Base-by-base conservation (phyloP, 2,113 vertebrate genomes). In the Archilochus colubris region DNA sequence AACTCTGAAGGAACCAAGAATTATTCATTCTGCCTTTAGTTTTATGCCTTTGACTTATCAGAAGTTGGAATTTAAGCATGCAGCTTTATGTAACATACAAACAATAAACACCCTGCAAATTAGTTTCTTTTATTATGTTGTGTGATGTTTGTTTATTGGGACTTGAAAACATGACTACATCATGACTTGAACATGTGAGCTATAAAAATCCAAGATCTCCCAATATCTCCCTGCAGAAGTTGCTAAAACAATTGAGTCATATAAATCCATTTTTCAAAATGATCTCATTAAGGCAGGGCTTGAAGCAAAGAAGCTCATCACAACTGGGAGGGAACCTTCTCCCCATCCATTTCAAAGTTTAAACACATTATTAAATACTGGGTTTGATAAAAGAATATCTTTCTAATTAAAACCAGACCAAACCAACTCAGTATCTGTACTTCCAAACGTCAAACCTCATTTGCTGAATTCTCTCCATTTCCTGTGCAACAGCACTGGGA, bases 241-340 rank as follows among this genome's bases (percentile, higher is more conserved):
- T 18, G 59, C 76, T 40, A 28, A 68, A 76, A n/a, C 54, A 63
- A 46, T 12, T 7, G 24, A 82, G 36, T 57, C 62, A 31, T 23
- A 24, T 58, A 79, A 93, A 94, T 88, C 57, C 55, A 7, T 33
- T 82, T 40, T 6, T 1, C 27, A 14, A 43, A 51, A 55, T 69
- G 94, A 93, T 63, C 88, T 94, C 96, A 92, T 12, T 25, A 57
- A 62, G 72, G 79, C 64, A 83, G 82, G 48, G 64, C 6, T 48
- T 82, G 73, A 90, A 83, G 77, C 53, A 86, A 38, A 63, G 3
- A 31, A 73, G 36, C 73, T 91, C 89, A 74, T 51, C 68, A 36
- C 83, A 86, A 59, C 53, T 21, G 77, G 82, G 55, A 95, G 48
- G 5, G 22, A 64, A 70, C 54, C 9, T 15, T 68, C 73, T 88